Base-by-base conservation (phyloP, 2,888 invertebrate species). In the Brachycybe producta region DNA sequence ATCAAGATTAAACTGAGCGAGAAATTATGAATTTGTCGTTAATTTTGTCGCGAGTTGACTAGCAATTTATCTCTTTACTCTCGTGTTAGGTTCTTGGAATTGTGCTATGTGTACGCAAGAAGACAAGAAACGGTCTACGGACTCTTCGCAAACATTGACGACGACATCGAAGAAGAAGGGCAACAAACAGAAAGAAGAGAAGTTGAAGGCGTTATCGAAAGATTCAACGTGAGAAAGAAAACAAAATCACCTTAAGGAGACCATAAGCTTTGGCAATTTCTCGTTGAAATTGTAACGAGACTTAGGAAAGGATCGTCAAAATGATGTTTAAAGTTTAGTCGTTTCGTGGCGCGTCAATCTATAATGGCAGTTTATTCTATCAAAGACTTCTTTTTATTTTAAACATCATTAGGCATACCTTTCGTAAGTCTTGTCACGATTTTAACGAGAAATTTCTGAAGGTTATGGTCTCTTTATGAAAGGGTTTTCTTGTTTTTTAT, bases 11-110 rank as follows among this genome's bases (percentile, higher is more conserved):
- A n/a, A n/a, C n/a, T 40, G 41, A 8, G 15, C 8, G 8, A n/a
- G 41, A 4, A 23, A 19, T 40, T 40, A n/a, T 5, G 19, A 40
- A 17, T 21, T 5, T 30, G 8, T 41, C 24, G 5, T 41, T 19
- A 19, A 7, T 41, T 15, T 11, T 15, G 19, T 41, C 8, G 8
- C 5, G 24, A 41, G 23, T 5, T 5, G 11, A 8, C 5, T 34
- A 4, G 5, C 23, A 28, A 43, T 26, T 27, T 49, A n/a, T 2
- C 13, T 38, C n/a, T 11, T 32, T 17, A 13, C n/a, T 52, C 49
- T 43, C 15, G 28, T 28, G 30, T 15, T 43, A 56, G 56, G 54
- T 50, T 51, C 57, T 48, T 55, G 53, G 54, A 49, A 44, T 34
- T 55, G 55, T 53, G 44, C 46, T 34, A 34, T 36, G 17, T 55